phyloP scores from a whole-genome alignment of 1,140 invertebrate species.

The Euwallacea fornicatus region DNA sequence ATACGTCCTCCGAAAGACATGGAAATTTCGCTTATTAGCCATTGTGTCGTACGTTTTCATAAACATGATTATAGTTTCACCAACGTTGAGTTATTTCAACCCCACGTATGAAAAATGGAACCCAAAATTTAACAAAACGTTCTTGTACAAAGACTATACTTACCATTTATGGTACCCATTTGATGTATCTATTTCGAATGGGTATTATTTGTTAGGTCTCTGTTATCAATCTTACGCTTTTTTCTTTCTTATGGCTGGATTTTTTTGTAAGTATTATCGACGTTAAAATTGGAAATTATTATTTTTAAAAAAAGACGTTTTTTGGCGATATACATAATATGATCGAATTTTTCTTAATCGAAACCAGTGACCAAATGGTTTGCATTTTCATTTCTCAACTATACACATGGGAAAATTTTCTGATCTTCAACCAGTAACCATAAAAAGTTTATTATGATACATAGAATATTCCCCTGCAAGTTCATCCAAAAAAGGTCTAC shows the following conservation, averaged over 20 bases:
- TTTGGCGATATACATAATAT: not conserved
- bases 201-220: slow-evolving; percentile 33
- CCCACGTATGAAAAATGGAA: slow-evolving; percentile 24
- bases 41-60: not conserved
- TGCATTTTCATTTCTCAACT: too few species aligned
- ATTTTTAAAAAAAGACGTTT: too few species aligned
- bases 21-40: not conserved
- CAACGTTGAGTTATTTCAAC: not conserved
- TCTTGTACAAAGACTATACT: slow-evolving; percentile 21
- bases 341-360: too few species aligned
- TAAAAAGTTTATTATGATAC: too few species aligned
- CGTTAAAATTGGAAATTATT: not conserved
- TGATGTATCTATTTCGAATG: slow-evolving; percentile 36
- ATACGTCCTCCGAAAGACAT: not conserved
- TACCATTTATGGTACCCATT: slow-evolving; percentile 36
- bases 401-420: too few species aligned
- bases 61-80: not conserved
- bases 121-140: slow-evolving; percentile 27
- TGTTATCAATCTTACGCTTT: slow-evolving; percentile 22
- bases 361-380: too few species aligned
- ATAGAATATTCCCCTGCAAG: too few species aligned
- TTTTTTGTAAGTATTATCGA: slow-evolving; percentile 30
- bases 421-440: too few species aligned
- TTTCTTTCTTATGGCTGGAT: slow-evolving; percentile 12
- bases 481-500: too few species aligned